Percentiles rank a stretch among this genome's conserved stretches.
phyloP scores from a whole-genome alignment of 2,113 vertebrate species.

The Cryptomyrus ogoouensis region DNA sequence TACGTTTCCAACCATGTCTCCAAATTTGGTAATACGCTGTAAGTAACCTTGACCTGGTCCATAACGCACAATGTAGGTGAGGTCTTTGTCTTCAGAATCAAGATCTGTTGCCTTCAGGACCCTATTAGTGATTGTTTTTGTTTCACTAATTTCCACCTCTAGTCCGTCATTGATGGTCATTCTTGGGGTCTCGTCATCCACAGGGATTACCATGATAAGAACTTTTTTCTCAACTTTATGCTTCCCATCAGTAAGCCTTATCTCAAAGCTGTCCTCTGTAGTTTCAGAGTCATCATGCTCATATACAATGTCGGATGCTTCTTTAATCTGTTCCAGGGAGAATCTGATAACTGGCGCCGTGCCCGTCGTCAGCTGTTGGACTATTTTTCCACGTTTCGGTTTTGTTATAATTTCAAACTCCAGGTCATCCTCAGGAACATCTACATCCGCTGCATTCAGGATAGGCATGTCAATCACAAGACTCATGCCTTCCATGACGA shows the following conservation, averaged over 20 bases:
- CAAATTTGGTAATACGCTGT: conserved; percentile 60
- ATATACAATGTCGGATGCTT: conserved; percentile 52
- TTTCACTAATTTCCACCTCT: conserved; percentile 45
- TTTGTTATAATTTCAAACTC: conserved; percentile 45
- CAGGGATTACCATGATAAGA: conserved; percentile 45
- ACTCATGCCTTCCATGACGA: conserved; percentile 59
- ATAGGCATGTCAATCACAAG: conserved; percentile 51
- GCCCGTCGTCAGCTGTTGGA: conserved; percentile 47
- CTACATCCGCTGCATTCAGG: conserved; percentile 47
- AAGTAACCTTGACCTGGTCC: conserved; percentile 55
- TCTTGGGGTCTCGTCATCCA: conserved; percentile 52
- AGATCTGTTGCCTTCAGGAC: conserved; percentile 56
- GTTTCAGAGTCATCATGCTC: conserved; percentile 58
- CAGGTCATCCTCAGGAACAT: conserved; percentile 47
- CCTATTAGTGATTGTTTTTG: conserved; percentile 43
- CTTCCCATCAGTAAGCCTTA: conserved; percentile 51
- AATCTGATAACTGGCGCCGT: conserved; percentile 42
- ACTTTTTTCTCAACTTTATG: conserved; percentile 48
- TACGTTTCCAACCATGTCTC: conserved; percentile 51
- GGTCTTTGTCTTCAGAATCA: conserved; percentile 50
- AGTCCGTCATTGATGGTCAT: conserved; percentile 48
- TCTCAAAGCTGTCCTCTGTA: conserved; percentile 52
- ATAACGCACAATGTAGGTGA: conserved; percentile 50
- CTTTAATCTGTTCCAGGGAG: conserved; percentile 50
- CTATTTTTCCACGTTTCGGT: conserved; percentile 46